These are phyloP conservation scores for Syritta pipiens DNA, from an alignment of 2,888 invertebrate genomes.

Conservation along the genomic window DNA sequence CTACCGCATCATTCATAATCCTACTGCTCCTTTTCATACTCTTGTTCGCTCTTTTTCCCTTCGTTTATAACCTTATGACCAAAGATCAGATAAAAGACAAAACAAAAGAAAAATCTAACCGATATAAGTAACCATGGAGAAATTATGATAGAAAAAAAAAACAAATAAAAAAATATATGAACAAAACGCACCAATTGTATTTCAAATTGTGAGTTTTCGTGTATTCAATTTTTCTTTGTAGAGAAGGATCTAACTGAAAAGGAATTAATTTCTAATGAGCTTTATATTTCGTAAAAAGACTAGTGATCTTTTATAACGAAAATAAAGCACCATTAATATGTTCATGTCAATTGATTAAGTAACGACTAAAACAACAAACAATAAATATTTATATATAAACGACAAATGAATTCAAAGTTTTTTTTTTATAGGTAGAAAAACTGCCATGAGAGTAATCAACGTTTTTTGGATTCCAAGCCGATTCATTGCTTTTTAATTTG, in stretches of 20 bases:
- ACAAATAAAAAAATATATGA: slow-evolving; percentile 10
- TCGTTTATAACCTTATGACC: slow-evolving; percentile 7
- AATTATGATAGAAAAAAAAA: slow-evolving; percentile 48
- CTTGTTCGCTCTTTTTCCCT: background rate
- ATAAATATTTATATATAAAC: slow-evolving; percentile 12
- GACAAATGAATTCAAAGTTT: slow-evolving; percentile 59
- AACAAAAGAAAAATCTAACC: slow-evolving; percentile 44
- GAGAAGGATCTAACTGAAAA: slow-evolving; percentile 57
- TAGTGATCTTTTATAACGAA: background rate
- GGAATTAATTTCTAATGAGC: slow-evolving; percentile 28
- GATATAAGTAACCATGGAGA: slow-evolving; percentile 50
- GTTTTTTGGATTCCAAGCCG: too few relatives aligned
- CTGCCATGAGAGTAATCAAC: too few relatives aligned
- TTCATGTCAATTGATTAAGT: background rate
- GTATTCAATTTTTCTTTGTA: slow-evolving; percentile 42
- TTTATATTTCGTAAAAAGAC: background rate
- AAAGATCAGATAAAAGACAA: slow-evolving; percentile 6
- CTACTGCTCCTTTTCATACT: slow-evolving; percentile 3
- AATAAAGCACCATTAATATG: slow-evolving; percentile 2
- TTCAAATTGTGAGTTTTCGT: slow-evolving; percentile 18
- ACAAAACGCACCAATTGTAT: slow-evolving; percentile 30
- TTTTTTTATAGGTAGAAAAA: too few relatives aligned
- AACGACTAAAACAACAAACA: slow-evolving; percentile 14
- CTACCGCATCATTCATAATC: slow-evolving; percentile 35
- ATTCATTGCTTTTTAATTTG: background rate